Evolutionary conservation across 2,888 invertebrate genomes (phyloP).

Genomic region (Sepiola atlantica): DNA sequence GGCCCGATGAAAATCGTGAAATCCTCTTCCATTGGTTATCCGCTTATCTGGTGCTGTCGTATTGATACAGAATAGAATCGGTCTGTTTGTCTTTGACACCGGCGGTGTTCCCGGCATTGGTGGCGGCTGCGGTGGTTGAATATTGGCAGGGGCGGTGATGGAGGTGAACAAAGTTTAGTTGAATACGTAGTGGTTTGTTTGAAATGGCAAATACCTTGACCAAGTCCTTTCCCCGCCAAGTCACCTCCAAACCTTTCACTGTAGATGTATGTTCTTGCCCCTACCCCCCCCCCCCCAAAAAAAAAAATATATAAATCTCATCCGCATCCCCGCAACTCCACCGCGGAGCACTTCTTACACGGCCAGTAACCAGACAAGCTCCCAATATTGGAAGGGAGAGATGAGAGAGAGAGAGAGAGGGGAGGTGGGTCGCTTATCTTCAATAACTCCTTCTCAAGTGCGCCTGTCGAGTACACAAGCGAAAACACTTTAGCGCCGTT

Average conservation of each 20-base stretch:
- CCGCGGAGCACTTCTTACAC: not conserved
- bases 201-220: not conserved
- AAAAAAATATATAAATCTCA: too few relatives aligned
- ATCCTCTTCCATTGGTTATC: not conserved
- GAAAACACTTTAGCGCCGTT: not conserved
- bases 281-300: not conserved
- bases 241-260: not conserved
- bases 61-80: not conserved
- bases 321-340: not conserved
- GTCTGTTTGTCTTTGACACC: too few relatives aligned
- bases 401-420: not conserved
- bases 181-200: conserved; percentile 6
- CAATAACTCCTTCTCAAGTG: not conserved
- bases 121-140: not conserved
- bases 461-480: not conserved
- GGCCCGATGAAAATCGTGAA: not conserved
- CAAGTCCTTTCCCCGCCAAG: not conserved
- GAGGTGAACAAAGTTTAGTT: not conserved
- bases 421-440: not conserved
- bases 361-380: not conserved
- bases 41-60: not conserved
- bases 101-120: too few relatives aligned
- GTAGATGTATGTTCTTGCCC: not conserved
- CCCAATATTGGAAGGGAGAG: not conserved
- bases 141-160: not conserved